phyloP scores from a whole-genome alignment of 1,140 invertebrate genomes.

The Antheraea mylitta region DNA sequence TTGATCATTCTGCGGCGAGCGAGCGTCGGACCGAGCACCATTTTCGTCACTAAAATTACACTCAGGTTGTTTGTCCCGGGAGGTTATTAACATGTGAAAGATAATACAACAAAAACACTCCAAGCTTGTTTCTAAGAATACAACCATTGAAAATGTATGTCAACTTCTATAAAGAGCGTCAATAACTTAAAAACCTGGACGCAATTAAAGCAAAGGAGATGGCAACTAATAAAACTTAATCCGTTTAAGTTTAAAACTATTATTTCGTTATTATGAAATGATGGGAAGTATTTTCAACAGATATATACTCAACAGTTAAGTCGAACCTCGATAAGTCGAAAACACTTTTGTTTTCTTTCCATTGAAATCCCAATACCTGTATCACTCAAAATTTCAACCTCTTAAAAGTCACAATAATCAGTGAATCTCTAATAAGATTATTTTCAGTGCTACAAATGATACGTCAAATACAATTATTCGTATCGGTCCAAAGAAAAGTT shows the following conservation, averaged over 20 bases:
- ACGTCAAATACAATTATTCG: too few species aligned
- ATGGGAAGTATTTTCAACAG: too few species aligned
- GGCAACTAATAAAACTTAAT: slow-evolving; percentile 28
- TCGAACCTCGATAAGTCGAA: too few species aligned
- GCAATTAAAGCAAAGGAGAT: slow-evolving; percentile 19
- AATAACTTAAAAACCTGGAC: slow-evolving; percentile 47
- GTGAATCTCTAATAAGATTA: too few species aligned
- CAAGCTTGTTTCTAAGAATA: slow-evolving; percentile 55
- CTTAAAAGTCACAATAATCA: too few species aligned
- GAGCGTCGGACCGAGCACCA: slow-evolving; percentile 47
- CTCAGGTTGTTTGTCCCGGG: slow-evolving; percentile 33
- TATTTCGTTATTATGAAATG: too few species aligned
- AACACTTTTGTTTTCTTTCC: too few species aligned
- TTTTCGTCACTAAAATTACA: slow-evolving; percentile 59
- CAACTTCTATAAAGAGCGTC: slow-evolving; percentile 36
- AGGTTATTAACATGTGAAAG: slow-evolving; percentile 58
- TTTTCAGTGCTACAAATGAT: too few species aligned
- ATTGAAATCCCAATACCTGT: too few species aligned
- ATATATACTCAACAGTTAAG: too few species aligned
- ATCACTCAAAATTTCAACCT: too few species aligned
- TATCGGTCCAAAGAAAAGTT: too few species aligned
- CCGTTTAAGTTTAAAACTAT: neutral
- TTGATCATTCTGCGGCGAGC: slow-evolving; percentile 58
- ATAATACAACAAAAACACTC: slow-evolving; percentile 30
- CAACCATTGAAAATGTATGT: slow-evolving; percentile 49